Evolutionary conservation across 1,140 invertebrate genomes (phyloP).

Genomic region (Drosophila nigrodunni): DNA sequence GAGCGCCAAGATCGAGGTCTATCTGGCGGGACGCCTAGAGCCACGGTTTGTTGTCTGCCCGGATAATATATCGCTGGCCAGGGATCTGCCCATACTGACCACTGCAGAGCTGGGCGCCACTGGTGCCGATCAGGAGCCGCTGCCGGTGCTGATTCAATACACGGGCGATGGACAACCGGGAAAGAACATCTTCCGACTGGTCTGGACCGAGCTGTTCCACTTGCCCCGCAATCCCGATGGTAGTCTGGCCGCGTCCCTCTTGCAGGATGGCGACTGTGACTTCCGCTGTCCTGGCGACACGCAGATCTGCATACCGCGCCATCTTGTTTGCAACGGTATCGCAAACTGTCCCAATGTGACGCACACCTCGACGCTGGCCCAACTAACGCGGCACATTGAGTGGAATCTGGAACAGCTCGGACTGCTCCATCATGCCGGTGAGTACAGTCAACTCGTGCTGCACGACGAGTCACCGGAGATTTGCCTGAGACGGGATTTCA

Average conservation of each 20-base stretch:
- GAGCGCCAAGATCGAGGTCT: conserved; percentile 93
- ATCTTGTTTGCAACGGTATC: conserved; percentile 93
- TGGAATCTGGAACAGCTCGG: conserved; percentile 86
- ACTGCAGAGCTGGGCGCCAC: conserved; percentile 89
- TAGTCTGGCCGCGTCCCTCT: conserved; percentile 89
- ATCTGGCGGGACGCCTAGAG: conserved; percentile 88
- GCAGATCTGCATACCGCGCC: conserved; percentile 91
- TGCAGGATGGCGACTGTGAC: conserved; percentile 89
- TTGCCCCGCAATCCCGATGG: conserved; percentile 92
- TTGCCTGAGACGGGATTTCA: conserved; percentile 84
- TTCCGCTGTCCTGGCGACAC: conserved; percentile 94
- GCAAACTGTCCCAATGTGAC: conserved; percentile 90
- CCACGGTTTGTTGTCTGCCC: conserved; percentile 92
- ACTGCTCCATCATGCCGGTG: conserved; percentile 85
- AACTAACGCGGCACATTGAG: conserved; percentile 85
- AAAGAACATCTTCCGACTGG: conserved; percentile 92
- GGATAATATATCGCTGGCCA: conserved; percentile 91
- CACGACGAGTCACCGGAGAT: conserved; percentile 89
- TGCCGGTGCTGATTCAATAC: conserved; percentile 88
- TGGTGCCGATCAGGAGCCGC: conserved; percentile 87
- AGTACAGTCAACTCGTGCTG: conserved; percentile 85
- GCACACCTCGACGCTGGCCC: conserved; percentile 85
- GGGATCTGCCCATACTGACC: conserved; percentile 91
- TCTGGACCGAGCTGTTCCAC: conserved; percentile 95
- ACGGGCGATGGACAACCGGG: conserved; percentile 89